Conservation (phyloP, 2,113 vertebrate species). For the Garra rufa region DNA sequence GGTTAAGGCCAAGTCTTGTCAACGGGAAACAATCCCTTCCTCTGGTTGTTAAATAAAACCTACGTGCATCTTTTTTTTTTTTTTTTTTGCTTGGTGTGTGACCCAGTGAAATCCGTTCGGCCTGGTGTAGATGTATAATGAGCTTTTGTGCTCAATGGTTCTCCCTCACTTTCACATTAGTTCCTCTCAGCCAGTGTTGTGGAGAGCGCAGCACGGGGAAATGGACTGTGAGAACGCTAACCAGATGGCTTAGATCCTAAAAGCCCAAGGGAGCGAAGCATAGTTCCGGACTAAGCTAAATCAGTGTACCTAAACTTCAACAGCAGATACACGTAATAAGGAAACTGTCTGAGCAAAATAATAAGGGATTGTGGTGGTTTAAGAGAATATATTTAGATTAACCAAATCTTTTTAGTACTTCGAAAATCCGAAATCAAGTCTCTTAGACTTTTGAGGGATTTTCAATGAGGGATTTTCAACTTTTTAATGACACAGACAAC, state of each 20-base stretch:
- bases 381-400: background rate
- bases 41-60: conserved; percentile 52
- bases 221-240: conserved; percentile 54
- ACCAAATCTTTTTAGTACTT: background rate
- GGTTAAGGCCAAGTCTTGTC: conserved; percentile 55
- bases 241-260: conserved; percentile 54
- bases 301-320: conserved; percentile 48
- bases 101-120: conserved; percentile 34
- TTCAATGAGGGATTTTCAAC: background rate
- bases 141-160: conserved; percentile 53
- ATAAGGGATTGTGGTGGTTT: background rate
- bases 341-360: conserved; percentile 14
- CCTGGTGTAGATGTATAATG: conserved; percentile 48
- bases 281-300: conserved; percentile 42
- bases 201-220: conserved; percentile 32
- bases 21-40: conserved; percentile 58
- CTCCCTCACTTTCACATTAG: conserved; percentile 28
- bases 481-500: background rate
- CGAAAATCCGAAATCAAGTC: background rate
- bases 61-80: conserved; percentile 40
- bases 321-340: conserved; percentile 9
- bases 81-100: conserved; percentile 21
- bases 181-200: conserved; percentile 36
- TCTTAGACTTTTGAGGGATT: background rate
- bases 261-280: conserved; percentile 28